phyloP scores from a whole-genome alignment of 2,888 invertebrate genomes.

The Nymphalis polychloros region DNA sequence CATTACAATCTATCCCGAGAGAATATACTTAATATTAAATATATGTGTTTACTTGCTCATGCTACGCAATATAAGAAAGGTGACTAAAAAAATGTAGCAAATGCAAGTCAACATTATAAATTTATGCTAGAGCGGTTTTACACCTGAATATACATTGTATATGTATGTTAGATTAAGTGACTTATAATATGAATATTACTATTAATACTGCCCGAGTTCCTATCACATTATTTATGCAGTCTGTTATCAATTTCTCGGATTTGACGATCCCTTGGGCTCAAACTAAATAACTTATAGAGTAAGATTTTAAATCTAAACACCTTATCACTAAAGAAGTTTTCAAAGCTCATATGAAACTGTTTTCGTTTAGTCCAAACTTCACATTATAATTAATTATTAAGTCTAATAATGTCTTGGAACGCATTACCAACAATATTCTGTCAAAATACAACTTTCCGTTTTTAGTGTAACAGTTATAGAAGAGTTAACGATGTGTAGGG shows the following conservation, averaged over 20 bases:
- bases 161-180: conserved; percentile 33
- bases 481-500: conserved; percentile 54
- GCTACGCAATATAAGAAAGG: conserved; percentile 25
- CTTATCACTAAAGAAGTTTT: conserved; percentile 37
- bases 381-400: background rate
- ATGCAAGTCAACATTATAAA: conserved; percentile 48
- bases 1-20: conserved; percentile 37
- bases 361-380: conserved; percentile 34
- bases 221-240: conserved; percentile 44
- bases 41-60: conserved; percentile 47
- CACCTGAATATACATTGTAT: conserved; percentile 46
- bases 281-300: conserved; percentile 30
- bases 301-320: conserved; percentile 31
- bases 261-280: conserved; percentile 38
- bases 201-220: conserved; percentile 57
- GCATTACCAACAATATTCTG: background rate
- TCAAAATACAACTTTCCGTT: background rate
- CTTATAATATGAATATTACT: conserved; percentile 54
- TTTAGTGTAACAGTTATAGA: conserved; percentile 8
- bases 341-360: conserved; percentile 42
- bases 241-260: conserved; percentile 37
- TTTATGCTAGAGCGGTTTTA: conserved; percentile 52
- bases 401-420: background rate
- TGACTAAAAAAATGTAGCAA: conserved; percentile 44
- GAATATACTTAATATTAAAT: conserved; percentile 22